Percentiles rank a stretch among this genome's conserved stretches.
Conservation (phyloP, 2,888 invertebrate genomes). For the Horisme vitalbata region DNA sequence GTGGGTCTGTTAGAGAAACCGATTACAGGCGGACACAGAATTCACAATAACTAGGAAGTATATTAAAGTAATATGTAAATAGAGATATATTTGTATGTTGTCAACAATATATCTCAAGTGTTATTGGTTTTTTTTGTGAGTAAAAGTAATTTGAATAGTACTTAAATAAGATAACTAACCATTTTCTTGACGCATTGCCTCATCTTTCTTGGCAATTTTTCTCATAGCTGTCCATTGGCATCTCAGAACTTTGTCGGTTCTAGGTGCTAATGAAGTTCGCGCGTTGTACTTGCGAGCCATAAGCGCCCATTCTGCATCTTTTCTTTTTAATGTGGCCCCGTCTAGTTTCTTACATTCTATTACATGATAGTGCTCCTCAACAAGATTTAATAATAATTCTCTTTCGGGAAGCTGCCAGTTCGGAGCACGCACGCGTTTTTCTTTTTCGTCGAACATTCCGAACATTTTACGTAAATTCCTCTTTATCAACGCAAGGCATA, state of each 20-base stretch:
- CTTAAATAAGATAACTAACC: conserved; percentile 5
- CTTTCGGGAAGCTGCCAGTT: conserved; percentile 21
- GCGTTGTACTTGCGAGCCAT: conserved; percentile 20
- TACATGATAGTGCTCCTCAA: conserved; percentile 11
- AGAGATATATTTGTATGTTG: too few species aligned
- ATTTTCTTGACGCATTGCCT: conserved; percentile 10
- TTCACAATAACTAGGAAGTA: too few species aligned
- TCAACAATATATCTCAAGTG: too few species aligned
- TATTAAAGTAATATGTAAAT: too few species aligned
- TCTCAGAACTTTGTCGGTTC: conserved; percentile 11
- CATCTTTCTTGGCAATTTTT: conserved; percentile 13
- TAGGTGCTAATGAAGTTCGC: conserved; percentile 4
- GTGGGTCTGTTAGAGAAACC: too few species aligned
- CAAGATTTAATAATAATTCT: conserved; percentile 10
- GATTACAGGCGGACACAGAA: too few species aligned
- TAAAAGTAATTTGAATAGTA: too few species aligned
- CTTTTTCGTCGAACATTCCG: conserved; percentile 13
- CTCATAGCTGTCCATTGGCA: conserved; percentile 14
- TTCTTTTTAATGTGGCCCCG: conserved; percentile 8
- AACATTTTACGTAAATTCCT: too few species aligned
- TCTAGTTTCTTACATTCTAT: conserved; percentile 19
- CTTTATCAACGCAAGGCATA: too few species aligned
- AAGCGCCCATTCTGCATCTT: conserved; percentile 14
- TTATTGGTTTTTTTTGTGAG: too few species aligned
- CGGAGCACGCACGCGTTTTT: conserved; percentile 16